phyloP scores from a whole-genome alignment of 2,888 invertebrate species.

The Agrotis puta region DNA sequence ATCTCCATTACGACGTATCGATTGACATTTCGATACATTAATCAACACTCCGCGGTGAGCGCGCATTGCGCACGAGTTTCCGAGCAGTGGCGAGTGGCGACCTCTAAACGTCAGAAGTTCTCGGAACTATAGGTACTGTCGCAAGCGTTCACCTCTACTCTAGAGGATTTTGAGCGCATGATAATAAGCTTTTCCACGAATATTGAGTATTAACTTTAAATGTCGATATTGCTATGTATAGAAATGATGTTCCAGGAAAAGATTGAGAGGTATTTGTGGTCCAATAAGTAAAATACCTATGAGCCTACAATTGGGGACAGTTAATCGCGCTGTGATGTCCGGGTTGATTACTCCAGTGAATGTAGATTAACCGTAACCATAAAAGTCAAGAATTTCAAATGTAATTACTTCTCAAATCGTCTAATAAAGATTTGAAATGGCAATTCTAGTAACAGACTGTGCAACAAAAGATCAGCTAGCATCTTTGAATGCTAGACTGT shows the following conservation, averaged over 20 bases:
- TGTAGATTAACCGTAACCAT: neutral
- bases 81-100: constrained; percentile 46
- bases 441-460: no score
- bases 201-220: constrained; percentile 49
- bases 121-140: constrained; percentile 60
- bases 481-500: no score
- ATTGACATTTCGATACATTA: constrained; percentile 58
- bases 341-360: no score
- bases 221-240: constrained; percentile 52
- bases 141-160: constrained; percentile 56
- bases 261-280: constrained; percentile 23
- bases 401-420: no score
- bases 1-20: constrained; percentile 43
- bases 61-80: constrained; percentile 50
- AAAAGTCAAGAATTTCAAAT: no score
- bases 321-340: neutral
- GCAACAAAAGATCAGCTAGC: no score
- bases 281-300: constrained; percentile 2
- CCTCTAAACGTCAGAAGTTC: constrained; percentile 66
- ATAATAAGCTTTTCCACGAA: constrained; percentile 61
- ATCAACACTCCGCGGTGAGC: constrained; percentile 29
- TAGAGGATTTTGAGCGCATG: constrained; percentile 49
- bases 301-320: neutral
- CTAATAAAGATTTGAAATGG: no score
- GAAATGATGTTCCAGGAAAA: constrained; percentile 42